phyloP scores from a whole-genome alignment of 2,888 invertebrate species.

The Clanis bilineata region DNA sequence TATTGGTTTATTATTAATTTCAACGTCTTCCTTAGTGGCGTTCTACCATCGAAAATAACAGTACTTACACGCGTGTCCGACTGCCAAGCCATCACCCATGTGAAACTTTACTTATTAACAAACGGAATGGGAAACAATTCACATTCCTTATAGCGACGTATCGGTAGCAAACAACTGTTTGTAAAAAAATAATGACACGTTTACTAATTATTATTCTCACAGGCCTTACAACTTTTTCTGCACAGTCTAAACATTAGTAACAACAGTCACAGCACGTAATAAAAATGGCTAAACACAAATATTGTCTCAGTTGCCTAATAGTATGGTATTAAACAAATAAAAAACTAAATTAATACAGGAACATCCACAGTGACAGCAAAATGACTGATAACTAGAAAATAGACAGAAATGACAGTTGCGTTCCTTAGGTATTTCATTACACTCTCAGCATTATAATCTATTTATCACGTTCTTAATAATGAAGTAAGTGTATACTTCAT shows the following conservation, averaged over 20 bases:
- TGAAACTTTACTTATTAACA: constrained; percentile 72
- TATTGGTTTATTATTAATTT: constrained; percentile 27
- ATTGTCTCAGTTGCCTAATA: constrained; percentile 57
- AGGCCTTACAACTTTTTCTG: constrained; percentile 47
- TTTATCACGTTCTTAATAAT: background rate
- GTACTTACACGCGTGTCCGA: constrained; percentile 78
- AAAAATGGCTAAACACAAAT: constrained; percentile 64
- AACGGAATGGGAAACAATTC: constrained; percentile 68
- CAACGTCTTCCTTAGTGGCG: constrained; percentile 2
- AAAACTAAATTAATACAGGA: constrained; percentile 74
- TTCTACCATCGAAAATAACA: constrained; percentile 17
- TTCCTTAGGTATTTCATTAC: background rate
- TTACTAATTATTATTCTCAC: constrained; percentile 58
- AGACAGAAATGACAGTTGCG: constrained; percentile 27
- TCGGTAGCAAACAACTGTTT: constrained; percentile 68
- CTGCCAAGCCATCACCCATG: constrained; percentile 83
- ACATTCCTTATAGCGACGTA: constrained; percentile 70
- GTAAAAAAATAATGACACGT: constrained; percentile 74
- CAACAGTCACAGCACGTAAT: constrained; percentile 44
- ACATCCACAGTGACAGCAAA: constrained; percentile 52
- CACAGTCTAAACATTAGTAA: constrained; percentile 59
- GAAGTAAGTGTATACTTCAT: background rate
- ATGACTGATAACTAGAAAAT: constrained; percentile 21
- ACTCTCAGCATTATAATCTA: constrained; percentile 1
- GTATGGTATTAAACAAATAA: constrained; percentile 69